Percentiles rank a stretch among this genome's conserved stretches.
Conservation (phyloP, 2,797 vertebrate species). For the Falco biarmicus region DNA sequence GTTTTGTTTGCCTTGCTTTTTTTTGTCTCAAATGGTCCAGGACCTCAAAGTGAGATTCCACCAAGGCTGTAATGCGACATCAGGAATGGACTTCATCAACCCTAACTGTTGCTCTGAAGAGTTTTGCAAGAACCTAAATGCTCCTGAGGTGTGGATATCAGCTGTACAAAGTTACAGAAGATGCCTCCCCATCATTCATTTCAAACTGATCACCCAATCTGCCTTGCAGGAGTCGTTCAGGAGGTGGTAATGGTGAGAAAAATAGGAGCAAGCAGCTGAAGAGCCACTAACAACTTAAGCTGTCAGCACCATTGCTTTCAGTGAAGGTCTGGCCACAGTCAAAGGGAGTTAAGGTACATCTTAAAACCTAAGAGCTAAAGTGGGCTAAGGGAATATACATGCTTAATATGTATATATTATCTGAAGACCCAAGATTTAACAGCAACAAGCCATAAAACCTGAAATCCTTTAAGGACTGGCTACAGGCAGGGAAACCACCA, state of each 20-base stretch:
- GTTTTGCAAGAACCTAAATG: neutral
- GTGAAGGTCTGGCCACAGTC: neutral
- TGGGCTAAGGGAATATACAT: neutral
- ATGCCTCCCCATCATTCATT: neutral
- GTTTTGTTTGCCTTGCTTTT: neutral
- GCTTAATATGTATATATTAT: neutral
- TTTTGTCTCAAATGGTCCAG: neutral
- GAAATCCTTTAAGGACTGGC: neutral
- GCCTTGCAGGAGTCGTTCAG: neutral
- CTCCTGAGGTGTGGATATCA: neutral
- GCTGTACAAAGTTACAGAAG: neutral
- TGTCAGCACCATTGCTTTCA: neutral
- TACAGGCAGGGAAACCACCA: neutral
- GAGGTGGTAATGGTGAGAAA: neutral
- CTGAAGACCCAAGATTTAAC: constrained; percentile 13
- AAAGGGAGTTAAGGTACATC: neutral
- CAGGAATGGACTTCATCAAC: neutral
- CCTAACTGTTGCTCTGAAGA: neutral
- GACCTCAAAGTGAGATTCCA: neutral
- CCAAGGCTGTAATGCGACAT: neutral
- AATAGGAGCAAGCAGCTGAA: neutral
- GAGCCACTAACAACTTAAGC: neutral
- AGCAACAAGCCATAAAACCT: neutral
- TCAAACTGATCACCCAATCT: neutral
- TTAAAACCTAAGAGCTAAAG: neutral